phyloP scores from a whole-genome alignment of 2,797 vertebrate genomes.

The Microcaecilia unicolor region DNA sequence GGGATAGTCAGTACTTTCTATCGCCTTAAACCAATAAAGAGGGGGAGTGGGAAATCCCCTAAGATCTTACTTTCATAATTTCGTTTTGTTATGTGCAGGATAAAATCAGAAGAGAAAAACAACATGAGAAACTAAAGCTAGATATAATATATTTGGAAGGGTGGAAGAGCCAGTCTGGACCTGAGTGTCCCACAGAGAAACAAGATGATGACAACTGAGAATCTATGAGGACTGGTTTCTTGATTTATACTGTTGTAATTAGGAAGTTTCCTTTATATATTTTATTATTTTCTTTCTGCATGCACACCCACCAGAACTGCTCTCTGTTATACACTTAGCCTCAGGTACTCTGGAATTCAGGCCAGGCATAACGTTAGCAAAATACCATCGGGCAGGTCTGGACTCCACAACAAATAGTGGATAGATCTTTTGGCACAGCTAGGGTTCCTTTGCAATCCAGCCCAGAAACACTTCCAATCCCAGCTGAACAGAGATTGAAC shows the following conservation, averaged over 20 bases:
- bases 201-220: background rate
- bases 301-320: conserved; percentile 25
- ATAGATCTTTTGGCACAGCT: conserved; percentile 41
- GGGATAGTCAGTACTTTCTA: background rate
- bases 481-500: conserved; percentile 42
- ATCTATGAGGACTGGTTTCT: conserved; percentile 1
- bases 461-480: conserved; percentile 38
- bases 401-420: conserved; percentile 28
- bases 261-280: conserved; percentile 9
- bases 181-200: background rate
- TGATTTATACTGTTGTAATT: conserved; percentile 11
- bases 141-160: rapidly evolving
- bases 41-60: too few relatives aligned
- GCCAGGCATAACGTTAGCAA: conserved; percentile 48
- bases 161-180: background rate
- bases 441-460: conserved; percentile 33
- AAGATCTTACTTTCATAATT: too few relatives aligned
- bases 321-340: conserved; percentile 34
- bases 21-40: background rate
- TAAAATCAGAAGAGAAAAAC: background rate
- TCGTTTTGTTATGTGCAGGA: too few relatives aligned
- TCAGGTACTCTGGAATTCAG: conserved; percentile 21
- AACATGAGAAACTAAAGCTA: background rate
- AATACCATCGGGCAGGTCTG: conserved; percentile 45
- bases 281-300: conserved; percentile 9